Evolutionary conservation across 1,140 invertebrate genomes (phyloP), one percentile per base, ranked within the genome.

Genomic region (Lysiphlebus fabarum): DNA sequence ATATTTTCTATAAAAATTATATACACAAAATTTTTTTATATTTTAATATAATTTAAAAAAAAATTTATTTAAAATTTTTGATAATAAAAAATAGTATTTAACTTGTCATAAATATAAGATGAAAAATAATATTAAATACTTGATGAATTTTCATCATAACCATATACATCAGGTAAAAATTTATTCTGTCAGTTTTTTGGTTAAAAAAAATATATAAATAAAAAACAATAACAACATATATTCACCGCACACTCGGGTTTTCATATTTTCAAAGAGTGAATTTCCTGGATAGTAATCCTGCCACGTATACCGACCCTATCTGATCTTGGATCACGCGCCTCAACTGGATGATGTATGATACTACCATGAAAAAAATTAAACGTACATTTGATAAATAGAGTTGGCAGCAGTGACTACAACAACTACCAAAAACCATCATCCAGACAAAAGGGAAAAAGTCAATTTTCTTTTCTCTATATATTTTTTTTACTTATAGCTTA

Each of bases 371-470:
- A 76, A 76, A 75, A 76, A 76, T 76, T 76, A 75, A 76, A 76
- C 70, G 74, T 70, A 73, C 68, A 66, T 69, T 74, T 76, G 74
- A 76, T 76, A 74, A 75, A 76, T 76, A 74, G 73, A 72, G 65
- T 67, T 67, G 66, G 70, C 66, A 57, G 63, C 68, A 72, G 68
- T 69, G 67, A 71, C 70, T 70, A 12, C 41, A 49, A 8, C 38
- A 40, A 40, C 38, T 40, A 8, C 38, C 33, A 10, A 11, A 11
- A 33, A 26, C 17, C 17, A 26, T 26, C 17, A 26, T 26, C 17
- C 17, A 26, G 17, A 26, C 17, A 26, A 6, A 8, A 41, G 40
- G 53, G 10, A 34, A 49, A n/a, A n/a, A 38, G 17, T 26, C 17
- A 26, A 26, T 26, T 26, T 26, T 4, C 17, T 3, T 17, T 17